These are phyloP conservation scores for Amphibalanus amphitrite DNA, from an alignment of 1,140 invertebrate species.

Conservation along the genomic window DNA sequence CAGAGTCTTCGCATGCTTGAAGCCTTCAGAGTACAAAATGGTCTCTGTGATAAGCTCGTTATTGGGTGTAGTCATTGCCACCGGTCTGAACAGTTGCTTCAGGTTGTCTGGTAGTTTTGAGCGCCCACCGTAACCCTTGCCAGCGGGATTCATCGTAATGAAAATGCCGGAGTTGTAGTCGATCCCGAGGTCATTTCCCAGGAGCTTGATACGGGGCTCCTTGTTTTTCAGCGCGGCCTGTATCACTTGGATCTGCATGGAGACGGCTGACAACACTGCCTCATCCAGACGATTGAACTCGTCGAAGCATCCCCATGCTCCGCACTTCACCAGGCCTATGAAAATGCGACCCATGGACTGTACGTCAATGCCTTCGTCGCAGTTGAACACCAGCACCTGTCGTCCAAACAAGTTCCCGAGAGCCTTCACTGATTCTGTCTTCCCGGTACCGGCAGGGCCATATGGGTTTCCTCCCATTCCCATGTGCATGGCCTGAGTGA, in stretches of 20 bases:
- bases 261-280: slow-evolving; percentile 76
- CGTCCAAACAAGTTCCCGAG: slow-evolving; percentile 73
- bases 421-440: slow-evolving; percentile 95
- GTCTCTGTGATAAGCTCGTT: slow-evolving; percentile 68
- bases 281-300: slow-evolving; percentile 93
- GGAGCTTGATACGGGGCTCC: slow-evolving; percentile 38
- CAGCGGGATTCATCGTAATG: slow-evolving; percentile 89
- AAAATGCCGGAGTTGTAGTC: slow-evolving; percentile 46
- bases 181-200: slow-evolving; percentile 46
- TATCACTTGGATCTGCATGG: slow-evolving; percentile 73
- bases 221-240: slow-evolving; percentile 63
- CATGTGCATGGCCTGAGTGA: slow-evolving; percentile 88
- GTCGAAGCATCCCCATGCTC: too few relatives aligned
- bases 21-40: slow-evolving; percentile 74
- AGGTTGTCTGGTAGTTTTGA: slow-evolving; percentile 84
- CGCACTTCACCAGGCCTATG: slow-evolving; percentile 76
- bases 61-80: slow-evolving; percentile 80
- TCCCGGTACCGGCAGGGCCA: slow-evolving; percentile 94
- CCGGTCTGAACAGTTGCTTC: slow-evolving; percentile 75
- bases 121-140: slow-evolving; percentile 80
- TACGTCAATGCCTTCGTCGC: slow-evolving; percentile 89
- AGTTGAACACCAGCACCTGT: slow-evolving; percentile 92
- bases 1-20: slow-evolving; percentile 49
- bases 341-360: slow-evolving; percentile 84
- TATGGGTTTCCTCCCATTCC: slow-evolving; percentile 97